These are phyloP conservation scores for Pimephales promelas DNA, from an alignment of 2,113 vertebrate species.

Conservation along the genomic window DNA sequence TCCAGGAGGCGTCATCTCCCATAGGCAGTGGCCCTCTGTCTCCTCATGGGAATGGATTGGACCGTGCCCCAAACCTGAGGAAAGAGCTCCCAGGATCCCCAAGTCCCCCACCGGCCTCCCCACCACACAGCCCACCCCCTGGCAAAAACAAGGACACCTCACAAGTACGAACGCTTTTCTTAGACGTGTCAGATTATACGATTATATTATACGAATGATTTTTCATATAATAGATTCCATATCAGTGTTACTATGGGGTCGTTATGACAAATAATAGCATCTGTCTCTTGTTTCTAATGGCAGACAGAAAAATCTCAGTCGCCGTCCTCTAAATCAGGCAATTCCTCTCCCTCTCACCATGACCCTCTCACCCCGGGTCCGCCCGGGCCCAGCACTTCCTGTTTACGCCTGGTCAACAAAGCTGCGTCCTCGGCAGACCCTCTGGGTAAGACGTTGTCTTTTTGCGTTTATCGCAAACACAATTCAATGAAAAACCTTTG, in stretches of 20 bases:
- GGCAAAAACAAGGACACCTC: conserved; percentile 77
- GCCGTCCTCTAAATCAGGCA: conserved; percentile 77
- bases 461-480: neutral
- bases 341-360: conserved; percentile 77
- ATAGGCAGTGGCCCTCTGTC: conserved; percentile 72
- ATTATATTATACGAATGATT: too few relatives aligned
- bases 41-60: conserved; percentile 76
- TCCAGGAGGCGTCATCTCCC: conserved; percentile 84
- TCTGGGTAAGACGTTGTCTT: conserved; percentile 73
- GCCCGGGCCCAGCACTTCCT: conserved; percentile 80
- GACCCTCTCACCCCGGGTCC: conserved; percentile 79
- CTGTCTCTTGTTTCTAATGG: conserved; percentile 13
- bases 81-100: conserved; percentile 81
- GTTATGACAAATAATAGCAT: too few relatives aligned
- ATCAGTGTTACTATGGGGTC: too few relatives aligned
- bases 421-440: conserved; percentile 77
- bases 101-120: conserved; percentile 72
- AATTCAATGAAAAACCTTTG: neutral
- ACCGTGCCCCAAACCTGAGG: conserved; percentile 65
- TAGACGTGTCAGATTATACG: too few relatives aligned
- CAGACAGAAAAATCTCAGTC: conserved; percentile 79
- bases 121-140: conserved; percentile 75
- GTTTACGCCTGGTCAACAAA: conserved; percentile 77
- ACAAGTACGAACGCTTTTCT: conserved; percentile 69
- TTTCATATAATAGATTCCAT: too few relatives aligned